A percentile compares a stretch with the other conserved stretches of the same genome.
Conservation (phyloP, 2,888 invertebrate species). For the Cantharis nigra region DNA sequence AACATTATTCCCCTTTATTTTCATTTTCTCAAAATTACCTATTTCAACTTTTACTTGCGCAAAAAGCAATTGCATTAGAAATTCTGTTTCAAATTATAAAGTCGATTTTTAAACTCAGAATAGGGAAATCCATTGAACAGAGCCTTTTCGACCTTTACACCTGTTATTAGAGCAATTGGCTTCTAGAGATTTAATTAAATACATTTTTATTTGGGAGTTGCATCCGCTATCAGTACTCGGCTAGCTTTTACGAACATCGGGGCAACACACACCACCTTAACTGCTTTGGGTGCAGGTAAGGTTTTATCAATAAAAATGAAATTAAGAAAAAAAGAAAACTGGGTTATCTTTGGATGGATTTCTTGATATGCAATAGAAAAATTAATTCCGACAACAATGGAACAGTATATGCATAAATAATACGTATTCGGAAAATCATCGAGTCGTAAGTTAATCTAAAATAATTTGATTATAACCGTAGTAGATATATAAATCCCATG, state of each 20-base stretch:
- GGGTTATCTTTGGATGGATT: background rate
- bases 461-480: constrained; percentile 10
- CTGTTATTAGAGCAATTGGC: no score
- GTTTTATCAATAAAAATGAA: no score
- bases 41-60: background rate
- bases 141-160: no score
- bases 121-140: no score
- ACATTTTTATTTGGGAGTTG: no score
- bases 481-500: constrained; percentile 2
- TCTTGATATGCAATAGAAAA: background rate
- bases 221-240: no score
- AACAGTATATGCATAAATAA: background rate
- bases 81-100: background rate
- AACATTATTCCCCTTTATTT: background rate
- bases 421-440: constrained; percentile 1
- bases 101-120: background rate
- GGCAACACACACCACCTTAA: no score
- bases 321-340: background rate
- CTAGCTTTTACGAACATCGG: no score
- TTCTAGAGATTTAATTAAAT: no score
- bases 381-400: constrained; percentile 7
- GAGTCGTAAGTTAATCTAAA: constrained; percentile 11
- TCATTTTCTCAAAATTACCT: background rate
- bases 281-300: no score
- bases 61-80: background rate